Percentiles rank a stretch among this genome's conserved stretches.
Conservation (phyloP, 92 coral and sea anemone species). For the Galaxea fascicularis region DNA sequence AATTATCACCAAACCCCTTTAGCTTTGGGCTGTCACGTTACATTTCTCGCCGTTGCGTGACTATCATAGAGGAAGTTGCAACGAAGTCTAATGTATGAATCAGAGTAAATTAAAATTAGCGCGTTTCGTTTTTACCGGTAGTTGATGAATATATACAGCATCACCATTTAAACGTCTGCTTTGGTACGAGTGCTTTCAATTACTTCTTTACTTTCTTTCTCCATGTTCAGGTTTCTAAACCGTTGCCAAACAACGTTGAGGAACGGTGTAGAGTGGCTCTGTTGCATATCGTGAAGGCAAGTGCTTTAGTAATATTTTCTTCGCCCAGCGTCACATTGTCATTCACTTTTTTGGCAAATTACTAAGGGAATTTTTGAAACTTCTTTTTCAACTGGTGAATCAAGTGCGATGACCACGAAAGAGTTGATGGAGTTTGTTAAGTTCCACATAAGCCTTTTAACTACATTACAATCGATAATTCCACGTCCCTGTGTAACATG, state of each 20-base stretch:
- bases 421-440: too few relatives aligned
- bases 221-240: conserved; percentile 71
- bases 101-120: too few relatives aligned
- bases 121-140: too few relatives aligned
- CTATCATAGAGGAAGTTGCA: too few relatives aligned
- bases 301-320: not conserved
- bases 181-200: not conserved
- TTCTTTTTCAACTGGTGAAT: not conserved
- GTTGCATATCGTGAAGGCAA: conserved; percentile 88
- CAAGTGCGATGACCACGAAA: too few relatives aligned
- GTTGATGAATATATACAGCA: not conserved
- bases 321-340: not conserved
- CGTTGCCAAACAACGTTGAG: conserved; percentile 79
- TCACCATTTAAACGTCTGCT: not conserved
- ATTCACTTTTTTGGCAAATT: not conserved
- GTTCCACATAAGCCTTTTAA: too few relatives aligned
- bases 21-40: too few relatives aligned
- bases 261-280: conserved; percentile 85
- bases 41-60: too few relatives aligned
- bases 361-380: not conserved
- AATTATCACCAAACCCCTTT: too few relatives aligned
- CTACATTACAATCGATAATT: too few relatives aligned
- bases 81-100: too few relatives aligned
- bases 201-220: not conserved
- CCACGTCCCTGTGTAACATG: too few relatives aligned